Conservation (phyloP, 2,888 invertebrate species). For the Agrotis clavis region DNA sequence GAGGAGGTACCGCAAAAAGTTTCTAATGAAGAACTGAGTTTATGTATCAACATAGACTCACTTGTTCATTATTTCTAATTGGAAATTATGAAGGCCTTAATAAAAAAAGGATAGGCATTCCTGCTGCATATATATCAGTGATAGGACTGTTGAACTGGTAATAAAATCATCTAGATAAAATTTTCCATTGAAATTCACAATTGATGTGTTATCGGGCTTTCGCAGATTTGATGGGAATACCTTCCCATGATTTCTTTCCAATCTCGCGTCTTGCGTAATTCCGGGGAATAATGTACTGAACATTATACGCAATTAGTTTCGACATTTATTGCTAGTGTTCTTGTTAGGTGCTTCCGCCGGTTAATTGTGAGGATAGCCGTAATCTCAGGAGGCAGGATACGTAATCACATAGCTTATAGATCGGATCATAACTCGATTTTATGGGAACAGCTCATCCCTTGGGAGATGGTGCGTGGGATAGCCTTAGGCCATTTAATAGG, state of each 20-base stretch:
- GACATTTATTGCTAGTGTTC: slow-evolving; percentile 54
- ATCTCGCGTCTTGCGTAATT: slow-evolving; percentile 9
- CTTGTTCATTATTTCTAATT: slow-evolving; percentile 10
- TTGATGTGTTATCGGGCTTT: not conserved
- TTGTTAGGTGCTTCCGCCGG: slow-evolving; percentile 59
- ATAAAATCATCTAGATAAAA: no score
- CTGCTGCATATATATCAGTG: no score
- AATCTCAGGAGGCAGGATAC: slow-evolving; percentile 53
- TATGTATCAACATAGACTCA: not conserved
- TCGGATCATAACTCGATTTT: slow-evolving; percentile 60
- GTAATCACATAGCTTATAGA: slow-evolving; percentile 58
- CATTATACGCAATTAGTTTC: slow-evolving; percentile 45
- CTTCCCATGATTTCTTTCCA: not conserved
- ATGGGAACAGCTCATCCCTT: slow-evolving; percentile 47
- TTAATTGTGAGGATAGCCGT: slow-evolving; percentile 57
- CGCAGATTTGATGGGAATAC: slow-evolving; percentile 20
- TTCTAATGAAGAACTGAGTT: slow-evolving; percentile 26
- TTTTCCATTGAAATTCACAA: not conserved
- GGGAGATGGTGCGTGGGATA: slow-evolving; percentile 52
- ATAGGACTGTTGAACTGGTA: no score
- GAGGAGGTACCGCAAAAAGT: slow-evolving; percentile 1
- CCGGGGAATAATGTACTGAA: slow-evolving; percentile 16
- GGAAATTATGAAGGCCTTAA: not conserved
- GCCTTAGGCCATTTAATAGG: slow-evolving; percentile 28
- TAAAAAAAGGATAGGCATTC: no score